Conservation (phyloP, 2,888 invertebrate genomes). For the Caradrina kadenii region DNA sequence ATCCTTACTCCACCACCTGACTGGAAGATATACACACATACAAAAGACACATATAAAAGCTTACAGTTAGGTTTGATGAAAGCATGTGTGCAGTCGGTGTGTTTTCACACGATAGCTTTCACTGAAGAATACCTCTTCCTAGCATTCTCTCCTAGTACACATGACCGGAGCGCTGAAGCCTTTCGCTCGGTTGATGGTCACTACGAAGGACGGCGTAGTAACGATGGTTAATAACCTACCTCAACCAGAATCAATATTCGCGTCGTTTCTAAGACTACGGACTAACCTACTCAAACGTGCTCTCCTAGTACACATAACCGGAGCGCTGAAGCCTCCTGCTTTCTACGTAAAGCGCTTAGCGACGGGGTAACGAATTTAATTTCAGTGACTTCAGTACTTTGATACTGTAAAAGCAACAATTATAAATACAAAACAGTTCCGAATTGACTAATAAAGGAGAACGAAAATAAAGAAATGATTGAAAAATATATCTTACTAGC, state of each 20-base stretch:
- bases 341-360: background rate
- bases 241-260: too few relatives aligned
- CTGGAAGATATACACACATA: too few relatives aligned
- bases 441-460: too few relatives aligned
- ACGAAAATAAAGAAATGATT: too few relatives aligned
- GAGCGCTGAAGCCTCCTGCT: slow-evolving; percentile 2
- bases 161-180: slow-evolving; percentile 16
- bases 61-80: too few relatives aligned
- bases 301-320: slow-evolving; percentile 14
- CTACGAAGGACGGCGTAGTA: background rate
- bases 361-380: background rate
- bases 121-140: background rate
- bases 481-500: too few relatives aligned
- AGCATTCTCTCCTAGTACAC: slow-evolving; percentile 17
- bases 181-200: background rate
- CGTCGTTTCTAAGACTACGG: background rate
- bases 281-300: background rate
- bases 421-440: too few relatives aligned
- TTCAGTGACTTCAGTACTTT: too few relatives aligned
- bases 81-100: background rate
- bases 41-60: too few relatives aligned
- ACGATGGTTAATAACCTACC: too few relatives aligned
- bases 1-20: too few relatives aligned
- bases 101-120: background rate
- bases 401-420: too few relatives aligned